Evolutionary conservation across 2,113 vertebrate genomes (phyloP), one percentile per base, ranked within the genome.

Genomic region (Ciconia stormi): DNA sequence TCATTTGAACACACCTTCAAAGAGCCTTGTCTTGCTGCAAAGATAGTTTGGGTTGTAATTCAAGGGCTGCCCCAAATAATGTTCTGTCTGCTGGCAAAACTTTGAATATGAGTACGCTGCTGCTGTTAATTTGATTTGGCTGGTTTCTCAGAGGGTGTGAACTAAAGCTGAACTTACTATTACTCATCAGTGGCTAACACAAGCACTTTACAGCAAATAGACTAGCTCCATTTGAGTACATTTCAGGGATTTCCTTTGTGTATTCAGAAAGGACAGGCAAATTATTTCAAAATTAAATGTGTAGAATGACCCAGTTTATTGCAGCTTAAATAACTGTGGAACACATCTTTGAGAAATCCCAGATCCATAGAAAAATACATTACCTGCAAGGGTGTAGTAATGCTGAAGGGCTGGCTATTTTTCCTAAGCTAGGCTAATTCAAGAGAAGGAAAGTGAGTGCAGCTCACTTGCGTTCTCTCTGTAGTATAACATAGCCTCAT

Each of bases 241-340:
- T 95, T 91, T 93, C 73, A 42, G 47, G 70, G 58, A 84, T 93
- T 82, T 91, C 95, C 94, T 93, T 95, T 87, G 89, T 89, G 94
- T 95, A 84, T 91, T 91, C 93, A 85, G 81, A 91, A 88, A 90
- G 95, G 96, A 97, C 94, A 97, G 78, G 84, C 81, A 93, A 97
- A 95, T 95, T 95, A 95, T 90, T 95, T 96, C 53, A 77, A 93
- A 97, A 94, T 97, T 91, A 93, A 97, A 95, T 59, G 71, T 55
- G 82, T 82, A 62, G 78, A 95, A 89, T 95, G 97, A 91, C 93
- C 89, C 71, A 77, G 66, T 89, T 97, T 93, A 96, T 89, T 95
- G 84, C 87, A 93, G 89, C 53, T 95, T 94, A 95, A 87, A 69
- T 96, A 95, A 97, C 83, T 65, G 42, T 85, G 53, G 81, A 95